Base-by-base conservation (phyloP, 1,140 invertebrate genomes). In the Pseudomyrmex concolor region DNA sequence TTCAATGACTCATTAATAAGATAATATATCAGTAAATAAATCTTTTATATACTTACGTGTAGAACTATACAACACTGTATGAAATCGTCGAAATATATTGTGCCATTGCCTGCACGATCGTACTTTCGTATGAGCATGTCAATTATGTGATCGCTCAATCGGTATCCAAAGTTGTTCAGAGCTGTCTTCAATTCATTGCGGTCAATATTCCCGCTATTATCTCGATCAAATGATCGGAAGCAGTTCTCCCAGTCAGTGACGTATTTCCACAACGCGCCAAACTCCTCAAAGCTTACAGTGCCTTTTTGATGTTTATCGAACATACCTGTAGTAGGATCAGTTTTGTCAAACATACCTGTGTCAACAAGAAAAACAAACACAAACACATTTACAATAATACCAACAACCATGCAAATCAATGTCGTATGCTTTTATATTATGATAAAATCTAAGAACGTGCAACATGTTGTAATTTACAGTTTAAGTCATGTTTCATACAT, bases 171-270 rank as follows among this genome's bases (percentile, higher is more conserved):
- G 64, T 97, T 96, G 8, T 96, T 97, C 0, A 99, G 94, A 4
- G 99, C 99, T 80, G 96, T 97, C 94, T 97, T 97, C 1, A 99
- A 93, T 95, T 99, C 99, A 78, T 96, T 94, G 90, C 96, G 96
- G 93, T 99, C 98, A 86, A 99, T 99, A 89, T 98, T 98, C n/a
- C 99, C 98, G 15, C 98, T 99, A 91, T 97, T 97, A 91, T 99
- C 99, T 50, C 97, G 95, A 93, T 99, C 99, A 94, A 99, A 99
- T 2, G 97, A 97, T 72, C 97, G 95, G 94, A 99, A 99, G 92
- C 98, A 99, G 86, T 97, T 97, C 93, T 99, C 98, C 98, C 99
- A 99, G 91, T 99, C 98, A n/a, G 97, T 98, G 0, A 99, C 97
- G 94, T 99, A 99, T 92, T 99, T 99, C 99, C 99, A 99, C 0